Conservation (phyloP, 1,140 invertebrate genomes). For the Solen grandis region DNA sequence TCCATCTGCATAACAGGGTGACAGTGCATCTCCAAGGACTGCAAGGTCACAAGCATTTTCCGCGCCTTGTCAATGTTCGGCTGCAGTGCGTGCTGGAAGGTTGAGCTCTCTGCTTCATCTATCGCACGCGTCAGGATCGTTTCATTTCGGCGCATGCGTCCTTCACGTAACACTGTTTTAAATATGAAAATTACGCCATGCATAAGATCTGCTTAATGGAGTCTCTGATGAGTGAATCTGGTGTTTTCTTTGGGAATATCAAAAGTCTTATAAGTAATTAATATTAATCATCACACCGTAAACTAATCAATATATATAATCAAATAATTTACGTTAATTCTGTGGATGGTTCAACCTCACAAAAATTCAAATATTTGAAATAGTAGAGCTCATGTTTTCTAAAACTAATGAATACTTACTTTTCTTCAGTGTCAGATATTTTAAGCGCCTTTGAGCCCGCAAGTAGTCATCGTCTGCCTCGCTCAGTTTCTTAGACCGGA, state of each 20-base stretch:
- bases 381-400: too few species aligned
- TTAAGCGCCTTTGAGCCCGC: slow-evolving; percentile 6
- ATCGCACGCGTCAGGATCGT: slow-evolving; percentile 27
- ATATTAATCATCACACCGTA: too few species aligned
- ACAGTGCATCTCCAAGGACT: slow-evolving; percentile 30
- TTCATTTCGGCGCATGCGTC: slow-evolving; percentile 37
- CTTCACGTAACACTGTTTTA: slow-evolving; percentile 37
- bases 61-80: slow-evolving; percentile 14
- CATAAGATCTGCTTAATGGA: too few species aligned
- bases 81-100: slow-evolving; percentile 7
- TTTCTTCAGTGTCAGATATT: slow-evolving; percentile 47
- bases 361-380: too few species aligned
- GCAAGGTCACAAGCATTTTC: slow-evolving; percentile 12
- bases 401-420: too few species aligned
- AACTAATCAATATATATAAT: too few species aligned
- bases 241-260: too few species aligned
- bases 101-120: slow-evolving; percentile 29
- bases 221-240: too few species aligned
- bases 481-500: background rate
- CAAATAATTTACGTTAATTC: too few species aligned
- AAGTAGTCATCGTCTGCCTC: slow-evolving; percentile 21
- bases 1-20: slow-evolving; percentile 32
- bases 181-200: too few species aligned
- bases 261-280: too few species aligned
- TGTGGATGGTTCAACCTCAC: too few species aligned